Percentiles rank a stretch among this genome's conserved stretches.
phyloP scores from a whole-genome alignment of 2,113 vertebrate species.

The Colinus virginianus region DNA sequence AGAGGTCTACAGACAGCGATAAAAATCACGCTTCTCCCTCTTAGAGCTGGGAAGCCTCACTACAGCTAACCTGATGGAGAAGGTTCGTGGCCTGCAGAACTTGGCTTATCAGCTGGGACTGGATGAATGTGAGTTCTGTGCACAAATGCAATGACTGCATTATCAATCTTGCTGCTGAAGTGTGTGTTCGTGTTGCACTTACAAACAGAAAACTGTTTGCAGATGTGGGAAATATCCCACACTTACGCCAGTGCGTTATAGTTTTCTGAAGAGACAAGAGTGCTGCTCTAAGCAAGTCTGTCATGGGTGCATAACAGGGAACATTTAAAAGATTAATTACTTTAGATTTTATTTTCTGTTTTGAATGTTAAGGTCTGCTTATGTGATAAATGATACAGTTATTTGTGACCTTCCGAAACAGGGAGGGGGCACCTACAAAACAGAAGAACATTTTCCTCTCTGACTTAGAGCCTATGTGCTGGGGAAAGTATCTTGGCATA shows the following conservation, averaged over 20 bases:
- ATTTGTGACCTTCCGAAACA: not conserved
- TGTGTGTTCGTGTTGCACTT: accelerated
- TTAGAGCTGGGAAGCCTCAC: conserved; percentile 96
- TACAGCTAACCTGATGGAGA: conserved; percentile 98
- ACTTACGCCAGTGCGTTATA: not conserved
- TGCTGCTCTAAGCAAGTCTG: not conserved
- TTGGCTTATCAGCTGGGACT: conserved; percentile 96
- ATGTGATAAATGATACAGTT: not conserved
- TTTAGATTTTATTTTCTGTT: not conserved
- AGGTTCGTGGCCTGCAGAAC: conserved; percentile 97
- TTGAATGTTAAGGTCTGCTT: not conserved
- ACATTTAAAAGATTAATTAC: not conserved
- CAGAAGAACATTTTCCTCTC: not conserved
- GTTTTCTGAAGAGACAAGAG: not conserved
- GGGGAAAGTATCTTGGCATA: not conserved
- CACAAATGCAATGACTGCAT: not conserved
- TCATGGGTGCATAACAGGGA: not conserved
- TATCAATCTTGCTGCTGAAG: not conserved
- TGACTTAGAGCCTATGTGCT: not conserved
- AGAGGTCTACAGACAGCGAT: not conserved
- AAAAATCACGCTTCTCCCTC: conserved; percentile 18
- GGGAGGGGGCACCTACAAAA: not conserved
- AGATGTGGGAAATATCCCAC: not conserved
- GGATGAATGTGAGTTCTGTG: conserved; percentile 94
- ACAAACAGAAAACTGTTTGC: not conserved